Evolutionary conservation across 2,888 invertebrate species (phyloP), one percentile per base, ranked within the genome.

Genomic region (Malthinus seriepunctatus): DNA sequence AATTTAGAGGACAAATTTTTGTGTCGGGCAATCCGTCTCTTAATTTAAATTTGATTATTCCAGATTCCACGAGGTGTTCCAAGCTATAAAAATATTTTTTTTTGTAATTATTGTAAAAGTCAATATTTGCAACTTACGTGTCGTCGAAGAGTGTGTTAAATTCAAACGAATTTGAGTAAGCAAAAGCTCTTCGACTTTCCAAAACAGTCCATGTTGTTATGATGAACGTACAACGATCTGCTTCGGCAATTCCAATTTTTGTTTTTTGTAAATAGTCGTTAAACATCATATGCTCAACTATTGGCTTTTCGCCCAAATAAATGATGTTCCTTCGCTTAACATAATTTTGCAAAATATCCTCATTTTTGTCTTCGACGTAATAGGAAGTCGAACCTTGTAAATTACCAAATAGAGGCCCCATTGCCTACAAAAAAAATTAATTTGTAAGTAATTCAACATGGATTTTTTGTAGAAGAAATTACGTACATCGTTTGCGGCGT

Each of bases 1-100:
- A 78, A 74, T 91, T 86, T 49, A 90, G 81, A 0, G 91, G 91
- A 65, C 92, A 92, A 47, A 90, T 88, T 71, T 86, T 84, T 0
- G 88, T 86, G 62, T 84, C 82, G 0, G 91, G 90, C 63, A 90
- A 73, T 62, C 85, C 82, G 46, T 78, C 76, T 5, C 79, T 79
- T 48, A 86, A 81, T 37, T 87, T 79, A 64, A 85, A 85, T 57
- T 85, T 83, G 4, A 91, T 81, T 50, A 91, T 85, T 2, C 91
- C 91, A 0, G 86, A 82, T 77, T 90, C 88, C 1, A 88, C 83
- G 38, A 90, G 76, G 56, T 82, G 80, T 9, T 81, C 77, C 8
- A 90, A 73, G 52, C 90, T 90, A 72, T 1, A 77, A 77, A 31
- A 57, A 63, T 12, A 5, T 9, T 2, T 11, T 1, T 31, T 10